Conservation (phyloP, 2,888 invertebrate species). For the Andrena trimmerana region DNA sequence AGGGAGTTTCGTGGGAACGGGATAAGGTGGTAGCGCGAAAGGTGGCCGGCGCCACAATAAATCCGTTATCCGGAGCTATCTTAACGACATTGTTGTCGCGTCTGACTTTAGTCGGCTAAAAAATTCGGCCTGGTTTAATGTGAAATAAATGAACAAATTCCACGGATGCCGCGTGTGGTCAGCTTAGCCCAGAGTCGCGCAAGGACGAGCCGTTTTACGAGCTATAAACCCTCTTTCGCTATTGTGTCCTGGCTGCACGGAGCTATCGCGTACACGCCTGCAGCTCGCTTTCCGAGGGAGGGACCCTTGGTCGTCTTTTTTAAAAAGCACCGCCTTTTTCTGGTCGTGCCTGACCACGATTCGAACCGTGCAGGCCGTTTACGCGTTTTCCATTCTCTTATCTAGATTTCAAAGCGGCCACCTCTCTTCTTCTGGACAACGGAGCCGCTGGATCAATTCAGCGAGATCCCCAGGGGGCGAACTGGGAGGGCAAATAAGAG, state of each 20-base stretch:
- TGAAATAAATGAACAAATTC: constrained; percentile 71
- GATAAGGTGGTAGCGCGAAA: constrained; percentile 20
- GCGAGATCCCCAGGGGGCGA: constrained; percentile 23
- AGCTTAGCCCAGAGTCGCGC: constrained; percentile 28
- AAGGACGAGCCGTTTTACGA: constrained; percentile 68
- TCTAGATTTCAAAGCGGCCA: constrained; percentile 38
- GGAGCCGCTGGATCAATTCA: constrained; percentile 37
- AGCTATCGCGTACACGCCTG: constrained; percentile 7
- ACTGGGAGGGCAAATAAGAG: not conserved
- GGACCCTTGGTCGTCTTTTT: not conserved
- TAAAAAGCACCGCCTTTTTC: constrained; percentile 51
- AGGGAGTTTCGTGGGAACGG: constrained; percentile 9
- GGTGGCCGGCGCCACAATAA: constrained; percentile 50
- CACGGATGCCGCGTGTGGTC: constrained; percentile 67
- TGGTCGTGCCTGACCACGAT: constrained; percentile 12
- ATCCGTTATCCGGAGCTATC: constrained; percentile 52
- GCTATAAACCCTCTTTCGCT: constrained; percentile 69
- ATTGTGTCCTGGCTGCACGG: constrained; percentile 54
- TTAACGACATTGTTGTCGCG: constrained; percentile 67
- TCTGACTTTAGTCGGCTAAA: constrained; percentile 56
- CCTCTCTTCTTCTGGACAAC: not conserved
- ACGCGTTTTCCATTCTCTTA: constrained; percentile 42
- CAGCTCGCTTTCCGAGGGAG: constrained; percentile 14
- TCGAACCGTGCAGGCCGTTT: constrained; percentile 20
- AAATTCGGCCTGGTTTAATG: constrained; percentile 66